Conservation (phyloP, 2,888 invertebrate genomes). For the Rhopalosiphum nymphaeae region DNA sequence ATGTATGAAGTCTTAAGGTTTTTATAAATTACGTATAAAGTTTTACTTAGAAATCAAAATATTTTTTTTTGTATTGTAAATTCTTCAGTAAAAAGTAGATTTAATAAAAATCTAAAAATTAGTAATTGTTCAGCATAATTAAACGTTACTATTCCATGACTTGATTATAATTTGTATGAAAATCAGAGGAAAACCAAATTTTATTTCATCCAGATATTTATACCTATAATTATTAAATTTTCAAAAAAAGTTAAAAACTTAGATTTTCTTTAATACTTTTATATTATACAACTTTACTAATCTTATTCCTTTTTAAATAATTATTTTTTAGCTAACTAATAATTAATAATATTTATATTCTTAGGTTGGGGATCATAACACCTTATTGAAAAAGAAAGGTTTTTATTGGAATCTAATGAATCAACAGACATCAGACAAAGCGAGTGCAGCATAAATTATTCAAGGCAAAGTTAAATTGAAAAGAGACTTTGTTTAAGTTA, state of each 20-base stretch:
- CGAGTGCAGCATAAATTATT: slow-evolving; percentile 51
- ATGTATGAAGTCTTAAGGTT: too few relatives aligned
- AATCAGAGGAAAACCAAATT: too few relatives aligned
- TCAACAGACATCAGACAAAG: slow-evolving; percentile 73
- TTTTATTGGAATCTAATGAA: slow-evolving; percentile 88
- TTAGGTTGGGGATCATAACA: slow-evolving; percentile 87
- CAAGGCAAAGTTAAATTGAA: background rate
- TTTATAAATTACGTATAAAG: too few relatives aligned
- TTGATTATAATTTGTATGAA: too few relatives aligned
- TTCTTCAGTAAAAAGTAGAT: too few relatives aligned
- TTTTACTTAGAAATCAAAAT: too few relatives aligned
- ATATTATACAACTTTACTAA: background rate
- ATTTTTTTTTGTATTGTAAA: too few relatives aligned
- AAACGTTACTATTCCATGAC: too few relatives aligned
- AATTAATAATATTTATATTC: slow-evolving; percentile 68
- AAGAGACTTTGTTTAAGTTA: background rate
- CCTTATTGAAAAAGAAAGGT: slow-evolving; percentile 82
- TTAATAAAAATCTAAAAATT: too few relatives aligned
- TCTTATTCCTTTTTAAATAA: background rate
- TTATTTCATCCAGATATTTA: background rate
- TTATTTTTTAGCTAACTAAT: background rate
- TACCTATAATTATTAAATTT: background rate
- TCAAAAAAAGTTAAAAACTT: background rate
- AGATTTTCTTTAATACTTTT: background rate
- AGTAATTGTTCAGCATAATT: too few relatives aligned